A percentile compares a stretch with the other conserved stretches of the same genome.
phyloP scores from a whole-genome alignment of 2,888 invertebrate genomes.

The Lasioglossum pauxillum region DNA sequence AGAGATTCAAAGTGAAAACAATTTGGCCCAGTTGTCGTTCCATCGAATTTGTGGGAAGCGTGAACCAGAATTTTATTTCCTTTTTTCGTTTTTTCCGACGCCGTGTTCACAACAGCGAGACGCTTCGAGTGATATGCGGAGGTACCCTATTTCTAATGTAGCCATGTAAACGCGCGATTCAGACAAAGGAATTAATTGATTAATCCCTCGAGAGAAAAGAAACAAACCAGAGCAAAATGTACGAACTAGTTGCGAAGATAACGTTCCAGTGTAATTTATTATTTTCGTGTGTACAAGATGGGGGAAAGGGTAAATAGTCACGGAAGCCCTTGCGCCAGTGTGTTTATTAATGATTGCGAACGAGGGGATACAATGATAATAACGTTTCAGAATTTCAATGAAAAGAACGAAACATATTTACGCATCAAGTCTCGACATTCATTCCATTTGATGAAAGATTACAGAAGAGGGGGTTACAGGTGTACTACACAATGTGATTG shows the following conservation, averaged over 20 bases:
- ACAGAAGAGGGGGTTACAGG: constrained; percentile 72
- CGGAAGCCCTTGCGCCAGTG: constrained; percentile 53
- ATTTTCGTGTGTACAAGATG: constrained; percentile 74
- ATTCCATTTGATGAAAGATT: constrained; percentile 80
- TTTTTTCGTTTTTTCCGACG: constrained; percentile 64
- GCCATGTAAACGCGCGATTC: constrained; percentile 58
- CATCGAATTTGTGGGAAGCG: constrained; percentile 64
- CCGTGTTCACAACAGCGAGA: constrained; percentile 61
- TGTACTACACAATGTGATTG: constrained; percentile 71
- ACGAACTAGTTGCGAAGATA: constrained; percentile 52
- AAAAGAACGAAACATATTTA: constrained; percentile 68
- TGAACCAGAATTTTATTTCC: constrained; percentile 50
- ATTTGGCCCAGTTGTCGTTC: constrained; percentile 71
- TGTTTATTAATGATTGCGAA: constrained; percentile 65
- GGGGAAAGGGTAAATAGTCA: constrained; percentile 64
- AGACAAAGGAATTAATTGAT: constrained; percentile 43
- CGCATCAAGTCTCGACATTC: constrained; percentile 77
- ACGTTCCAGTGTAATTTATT: constrained; percentile 72
- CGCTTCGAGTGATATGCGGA: constrained; percentile 63
- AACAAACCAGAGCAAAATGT: constrained; percentile 30
- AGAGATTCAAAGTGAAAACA: background rate
- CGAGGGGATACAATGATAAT: constrained; percentile 49
- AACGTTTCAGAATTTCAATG: constrained; percentile 53
- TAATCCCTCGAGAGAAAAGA: constrained; percentile 33
- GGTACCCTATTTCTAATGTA: constrained; percentile 63